Conservation (phyloP, 2,888 invertebrate species). For the Cataglyphis rosenhaueri region DNA sequence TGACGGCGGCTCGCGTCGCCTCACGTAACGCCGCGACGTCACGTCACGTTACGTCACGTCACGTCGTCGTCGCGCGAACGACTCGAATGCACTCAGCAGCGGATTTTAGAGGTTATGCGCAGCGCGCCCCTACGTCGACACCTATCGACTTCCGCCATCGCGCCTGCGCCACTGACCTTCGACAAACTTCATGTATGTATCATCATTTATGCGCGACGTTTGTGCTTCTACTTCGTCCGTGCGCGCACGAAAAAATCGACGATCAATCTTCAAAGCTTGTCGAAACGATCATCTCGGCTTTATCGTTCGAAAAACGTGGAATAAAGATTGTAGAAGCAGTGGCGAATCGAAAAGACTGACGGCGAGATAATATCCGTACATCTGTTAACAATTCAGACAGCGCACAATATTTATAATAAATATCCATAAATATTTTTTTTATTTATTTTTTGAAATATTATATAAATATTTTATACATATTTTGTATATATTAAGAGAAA, state of each 20-base stretch:
- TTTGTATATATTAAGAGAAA: too few relatives aligned
- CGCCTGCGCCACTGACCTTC: conserved; percentile 62
- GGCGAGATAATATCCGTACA: not conserved
- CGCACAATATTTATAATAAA: too few relatives aligned
- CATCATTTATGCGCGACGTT: not conserved
- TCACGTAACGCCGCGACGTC: conserved; percentile 14
- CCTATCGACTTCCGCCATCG: conserved; percentile 68
- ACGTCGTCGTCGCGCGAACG: conserved; percentile 37
- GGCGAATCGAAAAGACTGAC: not conserved
- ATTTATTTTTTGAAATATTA: too few relatives aligned
- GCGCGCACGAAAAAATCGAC: conserved; percentile 7
- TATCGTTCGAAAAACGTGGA: not conserved
- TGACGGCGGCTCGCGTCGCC: conserved; percentile 16
- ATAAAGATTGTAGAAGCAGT: not conserved
- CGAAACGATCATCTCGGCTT: not conserved
- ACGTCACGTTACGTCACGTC: conserved; percentile 42
- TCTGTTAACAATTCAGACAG: too few relatives aligned
- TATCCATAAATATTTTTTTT: too few relatives aligned
- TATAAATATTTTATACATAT: too few relatives aligned
- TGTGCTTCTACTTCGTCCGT: conserved; percentile 17
- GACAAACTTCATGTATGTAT: not conserved
- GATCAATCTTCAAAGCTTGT: not conserved
- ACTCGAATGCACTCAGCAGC: conserved; percentile 60
- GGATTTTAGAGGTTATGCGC: conserved; percentile 77
- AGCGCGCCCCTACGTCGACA: conserved; percentile 47